Percentiles rank a stretch among this genome's conserved stretches.
Conservation (phyloP, 92 coral and sea anemone genomes). For the Parazoanthus swiftii region DNA sequence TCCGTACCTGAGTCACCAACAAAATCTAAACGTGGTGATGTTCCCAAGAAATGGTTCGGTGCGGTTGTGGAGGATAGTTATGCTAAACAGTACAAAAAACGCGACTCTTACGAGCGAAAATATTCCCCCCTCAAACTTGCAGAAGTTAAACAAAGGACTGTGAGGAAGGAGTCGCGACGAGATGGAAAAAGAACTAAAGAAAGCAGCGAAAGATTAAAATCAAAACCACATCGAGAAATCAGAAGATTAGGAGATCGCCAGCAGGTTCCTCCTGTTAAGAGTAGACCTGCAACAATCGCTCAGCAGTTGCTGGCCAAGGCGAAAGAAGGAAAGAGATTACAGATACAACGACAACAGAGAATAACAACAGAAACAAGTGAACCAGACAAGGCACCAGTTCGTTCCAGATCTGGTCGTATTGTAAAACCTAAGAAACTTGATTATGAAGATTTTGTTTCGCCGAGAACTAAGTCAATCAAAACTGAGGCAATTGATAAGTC, state of each 20-base stretch:
- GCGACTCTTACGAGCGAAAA: conserved; percentile 92
- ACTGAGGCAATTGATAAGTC: conserved; percentile 22
- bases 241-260: conserved; percentile 18
- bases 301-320: conserved; percentile 95
- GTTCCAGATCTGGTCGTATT: conserved; percentile 98
- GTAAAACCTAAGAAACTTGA: conserved; percentile 94
- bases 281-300: conserved; percentile 74
- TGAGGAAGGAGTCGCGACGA: conserved; percentile 52
- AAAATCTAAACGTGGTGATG: conserved; percentile 5
- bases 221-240: background rate
- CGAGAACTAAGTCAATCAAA: conserved; percentile 36
- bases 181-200: conserved; percentile 46
- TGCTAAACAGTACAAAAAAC: conserved; percentile 89
- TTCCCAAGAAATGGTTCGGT: conserved; percentile 29
- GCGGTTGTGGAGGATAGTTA: conserved; percentile 71
- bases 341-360: conserved; percentile 65
- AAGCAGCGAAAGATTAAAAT: conserved; percentile 28
- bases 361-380: conserved; percentile 24
- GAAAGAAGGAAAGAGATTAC: conserved; percentile 74
- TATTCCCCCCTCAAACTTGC: conserved; percentile 56
- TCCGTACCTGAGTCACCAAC: conserved; percentile 35
- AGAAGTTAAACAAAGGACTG: conserved; percentile 36
- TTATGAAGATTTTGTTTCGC: conserved; percentile 88
- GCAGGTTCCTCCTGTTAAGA: conserved; percentile 37
- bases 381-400: conserved; percentile 53